phyloP scores from a whole-genome alignment of 2,113 vertebrate species.

The Candoia aspera region DNA sequence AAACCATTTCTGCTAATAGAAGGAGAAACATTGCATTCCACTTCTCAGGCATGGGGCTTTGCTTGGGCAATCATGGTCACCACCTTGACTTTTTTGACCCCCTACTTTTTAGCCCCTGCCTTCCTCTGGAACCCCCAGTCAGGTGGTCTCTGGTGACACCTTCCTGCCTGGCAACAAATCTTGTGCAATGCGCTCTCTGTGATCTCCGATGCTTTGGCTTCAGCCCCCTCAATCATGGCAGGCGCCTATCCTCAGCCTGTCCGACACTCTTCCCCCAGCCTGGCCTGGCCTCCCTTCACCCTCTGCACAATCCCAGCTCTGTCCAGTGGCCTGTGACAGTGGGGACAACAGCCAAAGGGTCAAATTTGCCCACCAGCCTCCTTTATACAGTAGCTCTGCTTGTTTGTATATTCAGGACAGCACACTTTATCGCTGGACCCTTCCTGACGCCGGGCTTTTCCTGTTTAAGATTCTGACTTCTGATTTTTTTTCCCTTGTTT shows the following conservation, averaged over 20 bases:
- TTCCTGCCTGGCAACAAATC: too few species aligned
- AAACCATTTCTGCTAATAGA: too few species aligned
- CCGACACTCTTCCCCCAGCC: background rate
- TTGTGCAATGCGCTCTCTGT: too few species aligned
- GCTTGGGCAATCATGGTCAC: too few species aligned
- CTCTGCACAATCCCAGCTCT: background rate
- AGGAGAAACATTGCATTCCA: too few species aligned
- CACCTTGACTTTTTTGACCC: too few species aligned
- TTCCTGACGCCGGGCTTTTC: constrained; percentile 94
- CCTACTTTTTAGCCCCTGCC: background rate
- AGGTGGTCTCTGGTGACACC: background rate
- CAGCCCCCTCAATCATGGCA: background rate
- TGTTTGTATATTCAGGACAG: constrained; percentile 86
- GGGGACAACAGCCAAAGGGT: constrained; percentile 74
- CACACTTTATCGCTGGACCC: constrained; percentile 86
- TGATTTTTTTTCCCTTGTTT: constrained; percentile 85
- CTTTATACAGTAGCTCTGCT: constrained; percentile 59
- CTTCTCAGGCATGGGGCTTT: too few species aligned
- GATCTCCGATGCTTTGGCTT: background rate
- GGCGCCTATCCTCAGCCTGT: background rate
- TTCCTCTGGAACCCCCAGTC: background rate
- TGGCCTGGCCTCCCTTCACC: background rate
- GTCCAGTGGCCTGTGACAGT: constrained; percentile 37
- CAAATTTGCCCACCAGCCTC: constrained; percentile 65
- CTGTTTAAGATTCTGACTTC: constrained; percentile 96